Base-by-base conservation (phyloP, 2,888 invertebrate genomes). In the Cyrtodaria siliqua region DNA sequence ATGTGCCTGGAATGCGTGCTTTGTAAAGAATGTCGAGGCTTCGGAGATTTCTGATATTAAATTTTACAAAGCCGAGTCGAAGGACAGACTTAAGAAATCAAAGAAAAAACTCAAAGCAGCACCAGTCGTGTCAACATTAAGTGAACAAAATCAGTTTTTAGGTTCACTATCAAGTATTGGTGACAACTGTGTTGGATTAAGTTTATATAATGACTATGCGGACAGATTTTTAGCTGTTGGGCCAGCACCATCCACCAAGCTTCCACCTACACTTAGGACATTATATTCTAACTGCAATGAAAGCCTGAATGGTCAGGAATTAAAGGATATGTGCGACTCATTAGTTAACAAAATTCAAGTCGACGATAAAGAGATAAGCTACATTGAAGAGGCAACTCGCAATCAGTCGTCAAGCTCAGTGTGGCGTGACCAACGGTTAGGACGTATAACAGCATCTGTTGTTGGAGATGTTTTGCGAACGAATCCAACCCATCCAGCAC, bases 1-100 rank as follows among this genome's bases (percentile, higher is more conserved):
- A n/a, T 75, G 75, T 44, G 20, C 16, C n/a, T 73, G 73, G 73
- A 73, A 67, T 23, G 14, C 50, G 24, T 57, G 49, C 38, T 75
- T 74, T 49, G 47, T 47, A 1, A 62, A 69, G 38, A 62, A 62
- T 16, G 75, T 75, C 6, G 20, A 53, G 16, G 29, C 68, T 23
- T 38, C 53, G 4, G 9, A 9, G 29, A 42, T 68, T 12, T 3
- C 33, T 20, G 49, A 59, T 6, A 70, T 70, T 33, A 49, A 64
- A 4, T 75, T 70, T 14, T 64, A 70, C 52, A 57, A 66, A 38
- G 16, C 24, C 2, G 12, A 24, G 18, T 40, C 52, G 23, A 18
- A 24, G 23, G 14, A 52, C 3, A 18, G 18, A n/a, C 52, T 52
- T 2, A 23, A 50, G 23, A 52, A 20, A 52, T 44, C 0, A n/a